Evolutionary conservation across 1,140 invertebrate genomes (phyloP).

Genomic region (Atta cephalotes): DNA sequence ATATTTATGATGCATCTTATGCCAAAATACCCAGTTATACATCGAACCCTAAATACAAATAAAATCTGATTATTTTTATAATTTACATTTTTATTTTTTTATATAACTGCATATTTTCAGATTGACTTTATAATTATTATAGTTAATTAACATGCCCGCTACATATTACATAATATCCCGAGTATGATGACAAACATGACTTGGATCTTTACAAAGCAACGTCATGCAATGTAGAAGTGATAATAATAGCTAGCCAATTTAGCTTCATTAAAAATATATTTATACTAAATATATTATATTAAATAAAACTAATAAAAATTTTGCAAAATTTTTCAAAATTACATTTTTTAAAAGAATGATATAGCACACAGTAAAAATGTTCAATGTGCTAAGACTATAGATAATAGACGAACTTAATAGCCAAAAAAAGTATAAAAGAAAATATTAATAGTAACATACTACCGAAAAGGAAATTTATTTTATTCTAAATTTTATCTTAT

Average conservation of each 20-base stretch:
- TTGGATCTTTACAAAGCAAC: not conserved
- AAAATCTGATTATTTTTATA: not conserved
- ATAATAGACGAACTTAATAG: not conserved
- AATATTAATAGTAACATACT: not conserved
- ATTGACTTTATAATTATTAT: not conserved
- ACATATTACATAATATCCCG: not conserved
- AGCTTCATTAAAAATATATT: not conserved
- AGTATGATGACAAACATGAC: not conserved
- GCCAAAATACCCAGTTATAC: slow-evolving; percentile 92
- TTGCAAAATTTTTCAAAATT: not conserved
- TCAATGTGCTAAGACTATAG: not conserved
- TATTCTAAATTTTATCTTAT: not conserved
- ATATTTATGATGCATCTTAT: slow-evolving; percentile 96
- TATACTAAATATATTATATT: not conserved
- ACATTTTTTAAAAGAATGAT: not conserved
- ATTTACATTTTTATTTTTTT: not conserved
- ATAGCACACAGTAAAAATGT: not conserved
- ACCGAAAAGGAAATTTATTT: not conserved
- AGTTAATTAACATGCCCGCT: not conserved
- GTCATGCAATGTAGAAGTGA: not conserved
- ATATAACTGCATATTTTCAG: not conserved
- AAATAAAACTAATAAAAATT: not conserved
- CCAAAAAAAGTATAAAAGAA: not conserved
- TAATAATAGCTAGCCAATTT: not conserved
- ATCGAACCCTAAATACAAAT: slow-evolving; percentile 89